A percentile compares a stretch with the other conserved stretches of the same genome.
phyloP scores from a whole-genome alignment of 2,113 vertebrate genomes.

The Eleginops maclovinus region DNA sequence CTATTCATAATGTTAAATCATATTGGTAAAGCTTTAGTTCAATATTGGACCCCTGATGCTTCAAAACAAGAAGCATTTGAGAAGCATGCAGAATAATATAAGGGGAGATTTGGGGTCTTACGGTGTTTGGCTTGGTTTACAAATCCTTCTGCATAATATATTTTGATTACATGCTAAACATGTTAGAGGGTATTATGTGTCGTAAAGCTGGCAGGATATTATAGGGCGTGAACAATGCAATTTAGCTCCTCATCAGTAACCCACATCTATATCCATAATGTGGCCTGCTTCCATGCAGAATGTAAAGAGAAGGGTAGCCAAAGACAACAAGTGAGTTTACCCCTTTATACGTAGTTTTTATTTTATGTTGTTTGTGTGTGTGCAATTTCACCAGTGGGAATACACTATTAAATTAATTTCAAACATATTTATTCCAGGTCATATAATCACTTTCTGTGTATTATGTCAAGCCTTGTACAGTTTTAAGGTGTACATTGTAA shows the following conservation, averaged over 20 bases:
- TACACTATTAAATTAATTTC: background rate
- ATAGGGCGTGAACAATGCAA: background rate
- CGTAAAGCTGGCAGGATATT: background rate
- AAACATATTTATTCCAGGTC: background rate
- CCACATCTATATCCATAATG: slow-evolving; percentile 1
- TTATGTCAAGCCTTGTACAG: background rate
- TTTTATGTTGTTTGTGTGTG: background rate
- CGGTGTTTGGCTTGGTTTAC: background rate
- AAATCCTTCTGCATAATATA: background rate
- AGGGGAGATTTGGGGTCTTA: background rate
- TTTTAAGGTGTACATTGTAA: background rate
- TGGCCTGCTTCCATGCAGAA: background rate
- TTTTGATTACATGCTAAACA: background rate
- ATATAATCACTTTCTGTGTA: background rate
- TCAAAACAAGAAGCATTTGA: too few relatives aligned
- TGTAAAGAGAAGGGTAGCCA: background rate
- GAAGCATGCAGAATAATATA: too few relatives aligned
- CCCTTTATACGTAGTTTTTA: background rate
- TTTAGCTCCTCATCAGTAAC: background rate
- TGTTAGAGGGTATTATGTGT: background rate
- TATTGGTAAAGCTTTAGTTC: background rate
- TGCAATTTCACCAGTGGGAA: background rate
- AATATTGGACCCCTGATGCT: background rate
- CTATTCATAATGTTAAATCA: background rate
- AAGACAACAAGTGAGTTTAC: background rate